Conservation (phyloP, 2,797 vertebrate species). For the Thunnus albacares region DNA sequence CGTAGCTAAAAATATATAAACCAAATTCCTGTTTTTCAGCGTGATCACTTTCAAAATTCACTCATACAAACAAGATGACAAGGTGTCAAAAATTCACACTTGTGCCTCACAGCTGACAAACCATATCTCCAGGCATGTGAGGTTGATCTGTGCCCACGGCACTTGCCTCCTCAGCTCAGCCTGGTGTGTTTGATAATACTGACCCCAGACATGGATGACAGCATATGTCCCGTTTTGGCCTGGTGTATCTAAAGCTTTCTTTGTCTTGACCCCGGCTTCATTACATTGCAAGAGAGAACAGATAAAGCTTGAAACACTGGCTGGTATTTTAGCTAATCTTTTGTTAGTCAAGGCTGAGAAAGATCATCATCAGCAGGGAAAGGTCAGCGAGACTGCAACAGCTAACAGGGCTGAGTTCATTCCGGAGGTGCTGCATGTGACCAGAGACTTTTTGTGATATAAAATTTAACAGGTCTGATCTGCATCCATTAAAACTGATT, state of each 20-base stretch:
- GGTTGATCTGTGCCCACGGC: not conserved
- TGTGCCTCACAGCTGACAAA: slow-evolving; percentile 20
- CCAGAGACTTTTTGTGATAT: slow-evolving; percentile 9
- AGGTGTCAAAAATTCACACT: slow-evolving; percentile 19
- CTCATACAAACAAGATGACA: slow-evolving; percentile 13
- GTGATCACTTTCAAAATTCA: not conserved
- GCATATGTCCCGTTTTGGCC: slow-evolving; percentile 18
- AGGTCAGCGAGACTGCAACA: slow-evolving; percentile 70
- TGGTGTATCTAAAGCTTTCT: slow-evolving; percentile 49
- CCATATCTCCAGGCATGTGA: not conserved
- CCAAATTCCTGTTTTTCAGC: not conserved
- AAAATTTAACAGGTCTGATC: not conserved
- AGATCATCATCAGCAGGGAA: slow-evolving; percentile 71
- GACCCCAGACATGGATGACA: slow-evolving; percentile 53
- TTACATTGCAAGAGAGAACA: slow-evolving; percentile 45
- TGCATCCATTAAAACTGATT: slow-evolving; percentile 3
- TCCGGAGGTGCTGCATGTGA: slow-evolving; percentile 15
- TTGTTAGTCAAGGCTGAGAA: slow-evolving; percentile 57
- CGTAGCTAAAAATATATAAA: not conserved
- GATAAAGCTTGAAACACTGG: slow-evolving; percentile 73
- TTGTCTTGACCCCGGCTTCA: slow-evolving; percentile 59
- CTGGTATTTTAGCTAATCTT: slow-evolving; percentile 77
- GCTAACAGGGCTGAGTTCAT: slow-evolving; percentile 5
- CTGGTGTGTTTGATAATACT: slow-evolving; percentile 53
- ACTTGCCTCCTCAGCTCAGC: slow-evolving; percentile 4